Conservation (phyloP, 2,113 vertebrate genomes). For the Baryphthengus martii region DNA sequence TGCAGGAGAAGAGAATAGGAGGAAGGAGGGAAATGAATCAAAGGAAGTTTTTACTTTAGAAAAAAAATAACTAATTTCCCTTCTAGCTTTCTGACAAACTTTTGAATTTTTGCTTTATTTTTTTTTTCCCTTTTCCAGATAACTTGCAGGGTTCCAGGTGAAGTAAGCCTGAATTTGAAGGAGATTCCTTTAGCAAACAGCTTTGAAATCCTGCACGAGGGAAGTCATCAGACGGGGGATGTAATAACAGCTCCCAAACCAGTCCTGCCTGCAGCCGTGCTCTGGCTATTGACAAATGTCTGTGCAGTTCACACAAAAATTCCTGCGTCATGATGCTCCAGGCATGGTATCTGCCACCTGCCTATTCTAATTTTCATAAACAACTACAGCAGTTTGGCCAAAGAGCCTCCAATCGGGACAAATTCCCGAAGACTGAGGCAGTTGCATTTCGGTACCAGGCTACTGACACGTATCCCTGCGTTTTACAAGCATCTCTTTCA, state of each 20-base stretch:
- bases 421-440: not conserved
- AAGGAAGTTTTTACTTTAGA: not conserved
- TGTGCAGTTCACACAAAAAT: not conserved
- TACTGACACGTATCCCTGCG: accelerated
- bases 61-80: not conserved
- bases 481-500: not conserved
- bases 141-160: not conserved
- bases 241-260: not conserved
- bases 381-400: not conserved
- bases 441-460: not conserved
- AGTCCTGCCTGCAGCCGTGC: not conserved
- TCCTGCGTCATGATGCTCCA: not conserved
- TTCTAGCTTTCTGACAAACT: not conserved
- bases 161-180: not conserved
- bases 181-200: not conserved
- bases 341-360: not conserved
- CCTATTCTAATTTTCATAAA: not conserved
- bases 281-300: not conserved
- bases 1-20: not conserved
- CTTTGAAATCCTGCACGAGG: not conserved
- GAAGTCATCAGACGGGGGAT: not conserved
- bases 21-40: slow-evolving; percentile 5
- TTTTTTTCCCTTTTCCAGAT: not conserved
- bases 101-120: not conserved
- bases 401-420: not conserved